phyloP scores from a whole-genome alignment of 2,113 vertebrate species.

The Pterocles orientalis region DNA sequence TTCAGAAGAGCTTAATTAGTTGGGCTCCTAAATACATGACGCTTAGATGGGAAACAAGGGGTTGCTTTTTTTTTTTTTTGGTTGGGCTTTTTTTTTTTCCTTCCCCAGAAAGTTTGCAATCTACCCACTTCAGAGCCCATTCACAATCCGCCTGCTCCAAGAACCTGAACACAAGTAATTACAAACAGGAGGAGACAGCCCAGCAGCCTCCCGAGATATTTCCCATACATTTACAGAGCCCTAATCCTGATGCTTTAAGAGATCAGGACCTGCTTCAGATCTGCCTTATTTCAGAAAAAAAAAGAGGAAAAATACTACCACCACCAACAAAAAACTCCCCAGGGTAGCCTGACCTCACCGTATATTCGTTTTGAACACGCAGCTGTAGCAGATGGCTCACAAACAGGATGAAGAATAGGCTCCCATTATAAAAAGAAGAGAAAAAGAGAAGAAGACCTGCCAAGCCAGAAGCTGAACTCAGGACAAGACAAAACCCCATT shows the following conservation, averaged over 20 bases:
- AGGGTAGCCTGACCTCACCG: neutral
- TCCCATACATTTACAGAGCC: neutral
- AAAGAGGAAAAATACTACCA: too few relatives aligned
- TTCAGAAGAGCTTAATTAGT: neutral
- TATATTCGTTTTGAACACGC: accelerated
- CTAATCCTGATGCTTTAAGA: neutral
- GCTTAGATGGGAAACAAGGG: neutral
- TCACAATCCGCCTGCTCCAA: neutral
- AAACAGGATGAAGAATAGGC: neutral
- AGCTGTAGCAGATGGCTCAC: neutral
- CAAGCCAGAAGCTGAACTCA: neutral
- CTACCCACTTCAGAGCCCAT: neutral
- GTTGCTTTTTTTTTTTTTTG: neutral
- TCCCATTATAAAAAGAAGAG: neutral
- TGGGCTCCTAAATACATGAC: neutral
- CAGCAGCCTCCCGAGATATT: neutral
- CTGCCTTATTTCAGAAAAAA: accelerated
- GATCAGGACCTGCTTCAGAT: neutral
- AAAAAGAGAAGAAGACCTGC: neutral
- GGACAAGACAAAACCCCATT: neutral
- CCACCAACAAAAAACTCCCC: too few relatives aligned
- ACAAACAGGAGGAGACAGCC: neutral
- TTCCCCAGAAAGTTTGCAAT: accelerated
- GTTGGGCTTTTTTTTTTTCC: neutral
- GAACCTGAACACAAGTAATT: neutral